phyloP scores from a whole-genome alignment of 1,140 invertebrate genomes.

The Drosophila fuyamai region DNA sequence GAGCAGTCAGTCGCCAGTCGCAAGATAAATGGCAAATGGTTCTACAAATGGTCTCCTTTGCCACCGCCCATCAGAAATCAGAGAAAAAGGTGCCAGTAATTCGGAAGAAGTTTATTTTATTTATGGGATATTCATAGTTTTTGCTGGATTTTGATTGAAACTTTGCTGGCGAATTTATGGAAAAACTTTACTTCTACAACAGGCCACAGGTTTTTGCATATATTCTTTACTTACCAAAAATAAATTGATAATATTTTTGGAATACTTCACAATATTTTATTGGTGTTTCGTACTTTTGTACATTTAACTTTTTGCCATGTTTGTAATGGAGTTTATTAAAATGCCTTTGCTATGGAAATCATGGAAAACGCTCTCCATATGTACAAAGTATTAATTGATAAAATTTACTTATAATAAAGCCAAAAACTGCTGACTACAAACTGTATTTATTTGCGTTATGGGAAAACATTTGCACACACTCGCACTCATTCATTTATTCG shows the following conservation, averaged over 20 bases:
- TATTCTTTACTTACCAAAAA: neutral
- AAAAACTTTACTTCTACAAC: neutral
- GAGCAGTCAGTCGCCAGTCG: constrained; percentile 27
- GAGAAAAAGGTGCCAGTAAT: constrained; percentile 6
- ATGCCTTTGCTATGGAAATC: neutral
- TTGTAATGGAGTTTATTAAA: neutral
- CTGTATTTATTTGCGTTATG: neutral
- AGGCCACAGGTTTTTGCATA: neutral
- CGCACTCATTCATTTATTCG: constrained; percentile 7
- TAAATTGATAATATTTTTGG: neutral
- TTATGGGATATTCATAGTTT: constrained; percentile 32
- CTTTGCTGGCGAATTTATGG: constrained; percentile 8
- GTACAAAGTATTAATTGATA: constrained; percentile 7
- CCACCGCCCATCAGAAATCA: neutral
- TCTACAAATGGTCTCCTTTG: constrained; percentile 20
- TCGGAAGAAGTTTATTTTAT: constrained; percentile 13
- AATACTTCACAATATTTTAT: neutral
- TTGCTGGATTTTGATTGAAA: constrained; percentile 25
- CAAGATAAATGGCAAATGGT: constrained; percentile 52
- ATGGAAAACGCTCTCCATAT: neutral
- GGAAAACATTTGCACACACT: constrained; percentile 1
- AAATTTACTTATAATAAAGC: constrained; percentile 5
- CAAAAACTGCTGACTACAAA: constrained; percentile 12
- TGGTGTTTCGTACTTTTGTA: neutral
- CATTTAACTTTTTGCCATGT: neutral